Conservation (phyloP, 2,113 vertebrate species). For the Hemibagrus wyckioides region DNA sequence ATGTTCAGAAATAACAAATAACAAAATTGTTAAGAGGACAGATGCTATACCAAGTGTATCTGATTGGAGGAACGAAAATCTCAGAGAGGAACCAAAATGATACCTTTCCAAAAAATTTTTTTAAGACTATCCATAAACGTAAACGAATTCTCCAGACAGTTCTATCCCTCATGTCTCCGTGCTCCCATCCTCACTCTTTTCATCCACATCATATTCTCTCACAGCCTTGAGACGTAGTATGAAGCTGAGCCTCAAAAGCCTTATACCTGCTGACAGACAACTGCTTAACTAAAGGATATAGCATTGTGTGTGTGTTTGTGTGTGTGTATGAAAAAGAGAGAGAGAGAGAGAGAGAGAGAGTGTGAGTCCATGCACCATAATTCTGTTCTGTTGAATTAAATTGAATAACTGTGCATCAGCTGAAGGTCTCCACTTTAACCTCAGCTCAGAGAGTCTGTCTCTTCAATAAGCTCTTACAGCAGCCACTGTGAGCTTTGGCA, state of each 20-base stretch:
- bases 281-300: background rate
- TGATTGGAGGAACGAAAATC: background rate
- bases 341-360: no score
- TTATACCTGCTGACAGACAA: conserved; percentile 15
- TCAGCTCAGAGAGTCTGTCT: background rate
- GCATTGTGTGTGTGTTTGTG: background rate
- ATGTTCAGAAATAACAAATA: conserved; percentile 2
- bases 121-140: background rate
- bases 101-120: background rate
- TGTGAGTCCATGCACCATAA: background rate
- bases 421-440: conserved; percentile 12
- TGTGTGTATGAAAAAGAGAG: no score
- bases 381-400: background rate
- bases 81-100: background rate
- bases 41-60: background rate
- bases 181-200: background rate
- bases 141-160: background rate
- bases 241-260: background rate
- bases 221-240: background rate
- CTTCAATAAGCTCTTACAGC: background rate
- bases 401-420: background rate
- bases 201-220: background rate
- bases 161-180: background rate
- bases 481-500: background rate
- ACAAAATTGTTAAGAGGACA: background rate